Evolutionary conservation across 2,888 invertebrate species (phyloP), one percentile per base, ranked within the genome.

Genomic region (Drosophila suboccidentalis): DNA sequence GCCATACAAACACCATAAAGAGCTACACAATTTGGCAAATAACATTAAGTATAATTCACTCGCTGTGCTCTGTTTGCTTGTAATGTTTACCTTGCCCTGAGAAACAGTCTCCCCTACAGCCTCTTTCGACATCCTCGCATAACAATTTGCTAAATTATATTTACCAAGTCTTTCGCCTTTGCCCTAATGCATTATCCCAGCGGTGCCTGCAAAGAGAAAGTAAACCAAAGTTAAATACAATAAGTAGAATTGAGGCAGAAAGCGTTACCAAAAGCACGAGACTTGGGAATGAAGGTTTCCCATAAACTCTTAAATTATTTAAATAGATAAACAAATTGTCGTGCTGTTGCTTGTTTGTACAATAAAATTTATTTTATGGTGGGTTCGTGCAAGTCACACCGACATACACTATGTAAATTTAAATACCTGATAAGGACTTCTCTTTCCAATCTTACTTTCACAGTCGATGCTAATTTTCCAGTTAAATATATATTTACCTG

Each of bases 191-290:
- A 64, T 63, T 63, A 44, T 67, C 61, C 22, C 46, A 41, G 47
- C 13, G 50, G 58, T 57, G 69, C 26, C 70, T 78, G 78, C 11
- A 78, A 78, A 70, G 59, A 66, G 46, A 76, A 62, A 60, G 43
- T n/a, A 63, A 17, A 47, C 4, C n/a, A 43, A 68, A 57, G 36
- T 57, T 43, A 61, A 66, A 66, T 49, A 44, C 11, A 9, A 6
- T 19, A 29, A 43, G 10, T 6, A 49, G 10, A n/a, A 38, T 11
- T 9, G 38, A 8, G 29, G 15, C 15, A 32, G 17, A 39, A 8
- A 10, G 17, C 17, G 11, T 13, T 19, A 36, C 9, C 13, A 49
- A 32, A 11, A 34, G 17, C 15, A 49, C 29, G 29, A 29, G 8
- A 29, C 4, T 1, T n/a, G 3, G 13, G 11, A 43, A 41, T 9